phyloP scores from a whole-genome alignment of 2,113 vertebrate genomes.

The Probosciger aterrimus region DNA sequence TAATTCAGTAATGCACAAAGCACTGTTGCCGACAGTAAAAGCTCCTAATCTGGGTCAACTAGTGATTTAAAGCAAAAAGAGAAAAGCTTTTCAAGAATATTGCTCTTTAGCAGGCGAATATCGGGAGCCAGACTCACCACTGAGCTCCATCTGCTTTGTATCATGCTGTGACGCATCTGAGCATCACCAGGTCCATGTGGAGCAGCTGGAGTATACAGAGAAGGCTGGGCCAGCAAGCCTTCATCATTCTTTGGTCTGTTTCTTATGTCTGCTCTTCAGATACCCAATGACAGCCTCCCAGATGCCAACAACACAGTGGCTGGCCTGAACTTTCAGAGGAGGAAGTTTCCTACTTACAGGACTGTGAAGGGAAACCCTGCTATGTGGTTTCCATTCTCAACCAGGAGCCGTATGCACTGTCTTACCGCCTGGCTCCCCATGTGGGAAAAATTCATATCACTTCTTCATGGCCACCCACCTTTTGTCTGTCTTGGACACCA shows the following conservation, averaged over 20 bases:
- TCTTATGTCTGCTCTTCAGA: background rate
- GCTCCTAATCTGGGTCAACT: background rate
- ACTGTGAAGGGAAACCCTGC: background rate
- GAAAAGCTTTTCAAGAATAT: background rate
- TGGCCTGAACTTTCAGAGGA: background rate
- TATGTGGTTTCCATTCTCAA: background rate
- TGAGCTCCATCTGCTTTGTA: background rate
- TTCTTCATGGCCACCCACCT: background rate
- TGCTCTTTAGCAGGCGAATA: background rate
- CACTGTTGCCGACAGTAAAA: background rate
- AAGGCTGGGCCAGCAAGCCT: background rate
- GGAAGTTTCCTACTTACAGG: background rate
- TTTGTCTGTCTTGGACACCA: background rate
- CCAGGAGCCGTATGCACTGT: background rate
- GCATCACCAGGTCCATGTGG: fast-evolving
- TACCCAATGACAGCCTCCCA: background rate
- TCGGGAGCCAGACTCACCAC: background rate
- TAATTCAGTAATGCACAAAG: background rate
- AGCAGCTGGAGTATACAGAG: background rate
- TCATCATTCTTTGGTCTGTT: background rate
- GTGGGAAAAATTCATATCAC: background rate
- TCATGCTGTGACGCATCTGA: background rate
- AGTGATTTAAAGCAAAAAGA: background rate
- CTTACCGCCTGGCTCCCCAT: background rate
- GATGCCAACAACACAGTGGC: background rate